phyloP scores from a whole-genome alignment of 2,113 vertebrate genomes.

The Cervus canadensis region DNA sequence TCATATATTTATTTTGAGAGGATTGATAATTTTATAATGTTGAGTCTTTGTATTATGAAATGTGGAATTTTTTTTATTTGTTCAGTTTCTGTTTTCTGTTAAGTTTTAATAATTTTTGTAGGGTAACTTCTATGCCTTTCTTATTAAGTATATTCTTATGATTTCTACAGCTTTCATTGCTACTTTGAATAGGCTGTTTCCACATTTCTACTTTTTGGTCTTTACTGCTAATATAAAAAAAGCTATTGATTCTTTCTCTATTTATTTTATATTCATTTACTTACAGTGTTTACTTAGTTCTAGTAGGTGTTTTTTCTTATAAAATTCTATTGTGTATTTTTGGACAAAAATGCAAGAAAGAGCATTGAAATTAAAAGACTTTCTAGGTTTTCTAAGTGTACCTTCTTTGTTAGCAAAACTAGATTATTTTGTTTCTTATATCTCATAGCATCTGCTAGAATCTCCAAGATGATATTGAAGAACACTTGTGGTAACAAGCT shows the following conservation, averaged over 20 bases:
- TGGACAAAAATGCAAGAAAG: background rate
- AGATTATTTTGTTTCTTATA: background rate
- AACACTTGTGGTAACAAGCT: background rate
- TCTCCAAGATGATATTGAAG: background rate
- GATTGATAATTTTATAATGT: background rate
- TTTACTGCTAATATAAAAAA: background rate
- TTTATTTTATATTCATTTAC: background rate
- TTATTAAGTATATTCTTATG: background rate
- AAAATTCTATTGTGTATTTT: background rate
- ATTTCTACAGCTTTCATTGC: background rate
- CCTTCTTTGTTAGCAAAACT: background rate
- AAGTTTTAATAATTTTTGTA: background rate
- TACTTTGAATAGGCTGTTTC: background rate
- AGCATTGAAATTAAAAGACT: background rate
- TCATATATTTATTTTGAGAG: background rate
- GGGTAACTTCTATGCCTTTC: background rate
- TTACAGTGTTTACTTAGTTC: background rate
- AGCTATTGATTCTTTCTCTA: background rate
- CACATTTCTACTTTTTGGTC: background rate
- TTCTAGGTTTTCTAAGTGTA: background rate
- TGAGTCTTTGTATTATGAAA: background rate
- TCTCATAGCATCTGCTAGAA: background rate
- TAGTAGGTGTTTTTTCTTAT: background rate
- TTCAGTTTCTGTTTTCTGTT: background rate
- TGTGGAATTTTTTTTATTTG: background rate